Evolutionary conservation across 2,113 vertebrate genomes (phyloP), one percentile per base, ranked within the genome.

Genomic region (Aspidoscelis tigris): DNA sequence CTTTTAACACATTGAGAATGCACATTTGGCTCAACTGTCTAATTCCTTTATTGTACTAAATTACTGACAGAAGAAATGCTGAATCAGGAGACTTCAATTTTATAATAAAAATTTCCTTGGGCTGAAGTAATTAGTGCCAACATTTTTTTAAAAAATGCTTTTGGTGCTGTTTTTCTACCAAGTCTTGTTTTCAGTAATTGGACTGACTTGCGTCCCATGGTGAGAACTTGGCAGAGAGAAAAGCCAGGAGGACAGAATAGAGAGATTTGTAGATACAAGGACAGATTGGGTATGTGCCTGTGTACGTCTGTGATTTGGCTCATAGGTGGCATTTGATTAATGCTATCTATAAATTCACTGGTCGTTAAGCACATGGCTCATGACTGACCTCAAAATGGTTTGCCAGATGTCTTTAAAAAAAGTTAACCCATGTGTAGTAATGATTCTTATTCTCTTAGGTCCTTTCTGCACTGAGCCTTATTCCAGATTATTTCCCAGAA

Each of bases 261-360:
- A 74, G 87, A 91, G 80, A 84, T 88, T 89, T 93, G 91, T 92
- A 92, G 88, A 81, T 93, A 84, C 68, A 83, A 85, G 86, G 89
- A 91, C 86, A 89, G 87, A 88, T 93, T 92, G 88, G 78, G 74
- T 84, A 72, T 89, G 82, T 88, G 76, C 75, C 86, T 92, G 76
- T 50, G 68, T 84, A 78, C 0, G 39, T 84, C 80, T 92, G 76
- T 86, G 88, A 92, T 89, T 88, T 89, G 91, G 84, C 87, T 84
- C 80, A 82, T 86, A 86, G 77, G 84, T 82, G 71, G 71, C 70
- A 74, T 86, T 92, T 84, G 79, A 84, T 53, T 78, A 82, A 82
- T 71, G 5, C 33, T 55, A 18, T 22, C 47, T 58, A 33, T 21
- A 82, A 84, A 87, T 12, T 82, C 65, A 65, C n/a, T 80, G 18